Percentiles rank a stretch among this genome's conserved stretches.
Evolutionary conservation across 2,797 vertebrate genomes (phyloP).

Genomic region (Sandelia bainsii): DNA sequence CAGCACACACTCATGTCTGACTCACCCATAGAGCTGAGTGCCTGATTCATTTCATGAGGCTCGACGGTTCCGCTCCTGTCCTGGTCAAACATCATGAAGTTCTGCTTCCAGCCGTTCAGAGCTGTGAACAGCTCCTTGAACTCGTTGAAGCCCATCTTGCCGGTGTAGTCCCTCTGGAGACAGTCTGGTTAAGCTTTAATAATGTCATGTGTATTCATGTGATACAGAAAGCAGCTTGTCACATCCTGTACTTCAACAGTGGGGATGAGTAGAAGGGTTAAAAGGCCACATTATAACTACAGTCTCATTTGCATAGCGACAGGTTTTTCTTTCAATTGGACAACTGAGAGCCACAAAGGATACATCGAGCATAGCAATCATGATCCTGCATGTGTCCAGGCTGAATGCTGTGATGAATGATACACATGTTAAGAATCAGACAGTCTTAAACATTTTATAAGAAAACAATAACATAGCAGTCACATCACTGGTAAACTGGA

Average conservation of each 20-base stretch:
- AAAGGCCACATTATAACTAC: background rate
- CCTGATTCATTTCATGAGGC: conserved; percentile 88
- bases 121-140: conserved; percentile 92
- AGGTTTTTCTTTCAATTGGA: background rate
- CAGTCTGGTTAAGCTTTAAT: conserved; percentile 69
- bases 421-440: background rate
- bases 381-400: conserved; percentile 92
- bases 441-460: background rate
- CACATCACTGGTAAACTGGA: no score
- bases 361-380: conserved; percentile 94
- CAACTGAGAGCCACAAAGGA: conserved; percentile 77
- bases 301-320: background rate
- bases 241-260: background rate
- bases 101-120: conserved; percentile 93
- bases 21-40: conserved; percentile 90
- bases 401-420: conserved; percentile 87
- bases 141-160: conserved; percentile 94
- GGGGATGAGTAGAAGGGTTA: background rate
- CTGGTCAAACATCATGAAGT: conserved; percentile 91
- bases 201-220: background rate
- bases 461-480: no score
- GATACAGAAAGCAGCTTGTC: background rate
- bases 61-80: conserved; percentile 90
- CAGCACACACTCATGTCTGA: no score
- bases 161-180: conserved; percentile 88